These are phyloP conservation scores for Dryadula phaetusa DNA, from an alignment of 2,888 invertebrate species.

Conservation along the genomic window DNA sequence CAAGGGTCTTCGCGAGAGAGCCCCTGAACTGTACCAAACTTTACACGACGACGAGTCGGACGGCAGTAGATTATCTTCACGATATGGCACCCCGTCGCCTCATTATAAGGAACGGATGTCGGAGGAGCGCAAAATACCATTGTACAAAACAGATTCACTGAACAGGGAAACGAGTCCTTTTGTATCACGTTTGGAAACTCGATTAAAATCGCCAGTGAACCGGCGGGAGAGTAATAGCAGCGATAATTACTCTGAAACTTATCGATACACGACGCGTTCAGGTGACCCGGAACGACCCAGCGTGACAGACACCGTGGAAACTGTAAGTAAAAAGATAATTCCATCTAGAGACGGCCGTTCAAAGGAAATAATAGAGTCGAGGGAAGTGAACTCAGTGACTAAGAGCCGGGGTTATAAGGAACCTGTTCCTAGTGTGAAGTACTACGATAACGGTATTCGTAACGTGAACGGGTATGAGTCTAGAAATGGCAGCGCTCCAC, in stretches of 20 bases:
- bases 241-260: conserved; percentile 89
- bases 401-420: conserved; percentile 85
- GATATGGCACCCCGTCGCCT: conserved; percentile 77
- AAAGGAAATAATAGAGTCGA: conserved; percentile 88
- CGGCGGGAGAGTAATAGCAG: conserved; percentile 87
- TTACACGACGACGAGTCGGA: conserved; percentile 86
- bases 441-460: conserved; percentile 81
- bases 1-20: conserved; percentile 87
- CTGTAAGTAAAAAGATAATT: conserved; percentile 87
- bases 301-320: conserved; percentile 89
- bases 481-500: conserved; percentile 64
- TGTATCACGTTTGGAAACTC: conserved; percentile 72
- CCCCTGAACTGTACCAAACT: conserved; percentile 89
- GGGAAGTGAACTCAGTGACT: conserved; percentile 88
- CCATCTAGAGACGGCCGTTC: conserved; percentile 86
- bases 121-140: conserved; percentile 73
- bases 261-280: conserved; percentile 87
- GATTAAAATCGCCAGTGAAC: conserved; percentile 77
- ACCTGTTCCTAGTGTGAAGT: conserved; percentile 75
- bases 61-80: conserved; percentile 74
- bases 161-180: conserved; percentile 79
- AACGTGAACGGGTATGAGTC: conserved; percentile 65
- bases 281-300: conserved; percentile 88
- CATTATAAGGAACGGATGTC: conserved; percentile 78
- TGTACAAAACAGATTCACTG: conserved; percentile 78